Evolutionary conservation across 2,113 vertebrate genomes (phyloP).

Genomic region (Dipodomys merriami): DNA sequence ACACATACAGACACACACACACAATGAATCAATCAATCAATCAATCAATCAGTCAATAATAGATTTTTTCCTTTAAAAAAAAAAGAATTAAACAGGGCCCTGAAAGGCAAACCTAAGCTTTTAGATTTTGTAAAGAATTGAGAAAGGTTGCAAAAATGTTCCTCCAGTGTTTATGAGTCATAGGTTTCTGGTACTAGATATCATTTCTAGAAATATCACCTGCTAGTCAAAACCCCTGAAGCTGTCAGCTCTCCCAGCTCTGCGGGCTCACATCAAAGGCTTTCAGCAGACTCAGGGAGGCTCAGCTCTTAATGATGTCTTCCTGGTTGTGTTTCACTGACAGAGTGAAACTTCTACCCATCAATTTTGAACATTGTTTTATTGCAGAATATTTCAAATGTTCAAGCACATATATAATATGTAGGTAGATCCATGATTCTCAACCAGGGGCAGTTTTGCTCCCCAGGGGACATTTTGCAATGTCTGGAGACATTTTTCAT

Average conservation of each 20-base stretch:
- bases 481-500: conserved; percentile 7
- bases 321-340: conserved; percentile 34
- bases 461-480: background rate
- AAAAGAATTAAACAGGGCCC: background rate
- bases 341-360: background rate
- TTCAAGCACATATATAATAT: background rate
- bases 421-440: background rate
- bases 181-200: background rate
- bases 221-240: background rate
- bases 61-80: background rate
- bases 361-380: conserved; percentile 53
- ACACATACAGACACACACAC: no score
- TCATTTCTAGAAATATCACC: conserved; percentile 43
- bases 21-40: background rate
- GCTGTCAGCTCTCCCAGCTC: background rate
- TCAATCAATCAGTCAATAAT: background rate
- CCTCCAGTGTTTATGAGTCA: conserved; percentile 1
- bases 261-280: conserved; percentile 49
- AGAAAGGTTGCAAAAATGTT: conserved; percentile 39
- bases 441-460: background rate
- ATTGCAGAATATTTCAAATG: conserved; percentile 49
- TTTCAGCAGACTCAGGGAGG: background rate
- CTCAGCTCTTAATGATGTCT: conserved; percentile 26
- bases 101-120: conserved; percentile 22
- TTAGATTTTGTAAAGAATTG: conserved; percentile 32